Base-by-base conservation (phyloP, 2,113 vertebrate species). In the Cnemophilus loriae region DNA sequence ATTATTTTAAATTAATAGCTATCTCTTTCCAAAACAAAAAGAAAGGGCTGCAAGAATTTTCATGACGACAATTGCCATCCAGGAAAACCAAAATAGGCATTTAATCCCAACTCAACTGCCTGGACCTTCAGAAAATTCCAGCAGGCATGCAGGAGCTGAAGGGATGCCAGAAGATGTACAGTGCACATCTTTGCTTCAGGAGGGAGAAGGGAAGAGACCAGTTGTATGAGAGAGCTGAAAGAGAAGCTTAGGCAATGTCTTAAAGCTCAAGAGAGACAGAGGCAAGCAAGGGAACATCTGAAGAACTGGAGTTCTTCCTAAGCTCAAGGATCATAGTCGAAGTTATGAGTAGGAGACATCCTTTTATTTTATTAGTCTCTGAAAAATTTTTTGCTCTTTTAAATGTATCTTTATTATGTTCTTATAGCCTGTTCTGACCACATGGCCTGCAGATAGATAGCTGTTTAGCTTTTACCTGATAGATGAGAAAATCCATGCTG, bases 1-100 rank as follows among this genome's bases (percentile, higher is more conserved):
- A 47, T 87, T 92, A 92, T 80, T 96, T 84, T 44, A 74, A 93
- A 93, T 92, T 77, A 78, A 95, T 90, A 77, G 39, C 21, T 79
- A 35, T 28, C 18, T 82, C 5, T 74, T 89, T 19, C 17, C 63
- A 59, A 95, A 90, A 84, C 33, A 75, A 74, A 6, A 60, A 46
- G 39, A 65, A 80, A 71, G 6, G 16, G 7, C 42, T 83, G 35
- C 4, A 50, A 60, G 57, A 49, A 73, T 94, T 84, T 95, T 76
- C n/a, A 30, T 11, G 10, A 78, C 33, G 12, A 30, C 3, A 37
- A 13, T 18, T 80, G 13, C 35, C 35, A 59, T 22, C 16, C 26
- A 50, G 33, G 11, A 95, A 84, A 87, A 19, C 4, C 16, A 55
- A 30, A 89, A 59, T 1, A 59, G 3, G 16, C 21, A 14, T 56